Conservation (phyloP, 2,113 vertebrate genomes). For the Merops nubicus region DNA sequence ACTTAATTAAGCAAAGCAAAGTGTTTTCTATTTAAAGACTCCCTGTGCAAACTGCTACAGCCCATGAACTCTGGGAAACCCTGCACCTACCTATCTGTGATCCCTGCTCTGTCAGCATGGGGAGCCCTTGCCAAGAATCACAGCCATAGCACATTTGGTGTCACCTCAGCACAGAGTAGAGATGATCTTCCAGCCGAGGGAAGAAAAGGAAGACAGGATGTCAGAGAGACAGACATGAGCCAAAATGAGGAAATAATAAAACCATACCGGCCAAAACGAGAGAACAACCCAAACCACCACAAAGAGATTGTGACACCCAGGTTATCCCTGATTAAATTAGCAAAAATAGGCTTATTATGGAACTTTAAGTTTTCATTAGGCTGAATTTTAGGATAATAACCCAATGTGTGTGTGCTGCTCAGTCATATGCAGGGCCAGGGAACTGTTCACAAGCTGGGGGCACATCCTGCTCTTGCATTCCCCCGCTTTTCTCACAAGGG, state of each 20-base stretch:
- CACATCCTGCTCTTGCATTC: background rate
- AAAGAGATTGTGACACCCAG: background rate
- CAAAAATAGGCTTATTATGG: background rate
- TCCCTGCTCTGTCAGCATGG: background rate
- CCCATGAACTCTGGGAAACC: background rate
- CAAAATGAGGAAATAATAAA: background rate
- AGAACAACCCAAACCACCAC: background rate
- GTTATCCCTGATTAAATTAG: conserved; percentile 1
- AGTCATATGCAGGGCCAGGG: background rate
- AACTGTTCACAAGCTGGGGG: background rate
- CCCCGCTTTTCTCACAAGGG: background rate
- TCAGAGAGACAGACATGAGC: background rate
- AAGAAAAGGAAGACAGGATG: background rate
- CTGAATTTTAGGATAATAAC: conserved; percentile 21
- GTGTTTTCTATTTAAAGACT: background rate
- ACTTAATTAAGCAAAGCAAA: background rate
- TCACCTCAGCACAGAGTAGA: background rate
- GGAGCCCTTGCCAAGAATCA: background rate
- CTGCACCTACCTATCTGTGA: background rate
- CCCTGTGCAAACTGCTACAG: background rate
- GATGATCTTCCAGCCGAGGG: background rate
- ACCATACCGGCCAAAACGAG: background rate
- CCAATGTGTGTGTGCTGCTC: background rate
- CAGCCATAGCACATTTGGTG: background rate
- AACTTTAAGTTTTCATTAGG: conserved; percentile 16